Evolutionary conservation across 2,888 invertebrate genomes (phyloP), one percentile per base, ranked within the genome.

Genomic region (Cybosia mesomella): DNA sequence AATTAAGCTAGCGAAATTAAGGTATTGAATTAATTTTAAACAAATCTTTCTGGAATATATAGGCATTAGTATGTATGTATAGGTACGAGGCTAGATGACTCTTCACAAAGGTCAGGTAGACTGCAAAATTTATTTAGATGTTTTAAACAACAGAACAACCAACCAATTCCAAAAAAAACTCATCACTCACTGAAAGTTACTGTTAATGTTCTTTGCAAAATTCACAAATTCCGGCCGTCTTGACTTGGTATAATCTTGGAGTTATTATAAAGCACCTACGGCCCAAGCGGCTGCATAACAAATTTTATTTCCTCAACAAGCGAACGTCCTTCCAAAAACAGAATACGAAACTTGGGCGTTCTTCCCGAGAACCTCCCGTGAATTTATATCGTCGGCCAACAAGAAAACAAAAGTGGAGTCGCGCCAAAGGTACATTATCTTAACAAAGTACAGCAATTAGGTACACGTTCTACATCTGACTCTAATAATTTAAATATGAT

Each of bases 401-500:
- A 94, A 92, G 94, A 93, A 95, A 93, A 94, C 95, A 94, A 94
- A 95, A 94, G 94, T 94, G 91, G 92, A 94, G 90, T 88, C 90
- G 91, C 90, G 93, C 94, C 94, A 92, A 91, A 94, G 95, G 95
- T 95, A 95, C 94, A 95, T 95, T 95, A 94, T 94, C 94, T 94
- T 93, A 94, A 94, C 94, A 95, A 95, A 95, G 95, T 94, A 94
- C 92, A 90, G 94, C 95, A 95, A 94, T 95, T 95, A 94, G 91
- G 94, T 94, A 94, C 95, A 95, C 94, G 94, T 95, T 95, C 94
- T 92, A 94, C 94, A 94, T 94, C 94, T 94, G 92, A 94, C 94
- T 95, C 91, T 92, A 93, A 94, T 94, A 94, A 94, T 94, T 95
- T 95, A 94, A 95, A 95, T 95, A 94, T 95, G 94, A 95, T 95